A percentile compares a stretch with the other conserved stretches of the same genome.
Conservation (phyloP, 2,113 vertebrate species). For the Parus major region DNA sequence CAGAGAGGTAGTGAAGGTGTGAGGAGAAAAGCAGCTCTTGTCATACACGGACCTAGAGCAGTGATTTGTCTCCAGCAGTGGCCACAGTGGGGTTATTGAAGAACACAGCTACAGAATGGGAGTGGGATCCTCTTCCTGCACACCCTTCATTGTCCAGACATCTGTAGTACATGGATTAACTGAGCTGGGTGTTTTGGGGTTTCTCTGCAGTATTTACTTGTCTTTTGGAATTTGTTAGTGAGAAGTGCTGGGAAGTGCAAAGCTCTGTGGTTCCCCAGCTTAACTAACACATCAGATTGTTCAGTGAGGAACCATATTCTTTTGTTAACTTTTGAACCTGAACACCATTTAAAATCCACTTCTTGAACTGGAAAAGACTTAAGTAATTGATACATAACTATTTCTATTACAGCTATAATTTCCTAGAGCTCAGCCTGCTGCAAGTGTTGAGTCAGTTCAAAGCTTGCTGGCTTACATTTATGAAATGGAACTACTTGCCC, state of each 20-base stretch:
- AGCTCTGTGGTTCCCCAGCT: not conserved
- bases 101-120: not conserved
- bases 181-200: not conserved
- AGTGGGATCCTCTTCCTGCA: not conserved
- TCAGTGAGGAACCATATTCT: not conserved
- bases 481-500: not conserved
- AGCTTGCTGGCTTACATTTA: not conserved
- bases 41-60: accelerated
- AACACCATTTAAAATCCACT: not conserved
- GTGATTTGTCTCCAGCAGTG: not conserved
- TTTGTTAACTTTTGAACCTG: not conserved
- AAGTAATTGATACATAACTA: not conserved
- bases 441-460: not conserved
- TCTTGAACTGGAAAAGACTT: not conserved
- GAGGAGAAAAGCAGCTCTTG: not conserved
- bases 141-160: accelerated
- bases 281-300: accelerated
- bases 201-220: not conserved
- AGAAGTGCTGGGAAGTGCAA: not conserved
- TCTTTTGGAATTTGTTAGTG: not conserved
- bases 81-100: not conserved
- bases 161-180: not conserved
- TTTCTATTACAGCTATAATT: not conserved
- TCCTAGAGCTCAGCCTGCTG: not conserved
- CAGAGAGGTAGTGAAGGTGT: not conserved